These are phyloP conservation scores for Callyntrura guangdongensis DNA, from an alignment of 2,888 invertebrate genomes.

Conservation along the genomic window DNA sequence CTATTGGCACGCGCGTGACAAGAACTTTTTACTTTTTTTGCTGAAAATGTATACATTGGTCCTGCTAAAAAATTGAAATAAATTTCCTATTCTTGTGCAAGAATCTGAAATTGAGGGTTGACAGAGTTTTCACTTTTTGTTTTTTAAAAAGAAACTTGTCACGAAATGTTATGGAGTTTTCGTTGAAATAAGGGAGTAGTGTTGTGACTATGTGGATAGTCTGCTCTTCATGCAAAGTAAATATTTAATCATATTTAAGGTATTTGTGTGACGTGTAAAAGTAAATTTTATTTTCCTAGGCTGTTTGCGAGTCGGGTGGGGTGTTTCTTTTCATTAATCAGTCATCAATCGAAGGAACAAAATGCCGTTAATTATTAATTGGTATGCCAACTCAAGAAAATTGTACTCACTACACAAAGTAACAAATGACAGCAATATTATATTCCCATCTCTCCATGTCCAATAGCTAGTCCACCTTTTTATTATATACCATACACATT, in stretches of 20 bases:
- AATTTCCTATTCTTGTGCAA: neutral
- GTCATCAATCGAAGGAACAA: conserved; percentile 75
- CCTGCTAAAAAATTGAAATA: conserved; percentile 1
- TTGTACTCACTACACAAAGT: conserved; percentile 57
- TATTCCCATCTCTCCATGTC: conserved; percentile 8
- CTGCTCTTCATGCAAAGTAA: neutral
- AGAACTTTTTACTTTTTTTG: too few species aligned
- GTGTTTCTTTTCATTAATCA: conserved; percentile 79
- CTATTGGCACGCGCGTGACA: neutral
- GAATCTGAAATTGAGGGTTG: neutral
- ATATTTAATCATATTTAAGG: conserved; percentile 26
- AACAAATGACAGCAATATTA: conserved; percentile 71
- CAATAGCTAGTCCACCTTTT: conserved; percentile 14
- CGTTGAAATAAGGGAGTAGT: neutral
- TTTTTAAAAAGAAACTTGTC: conserved; percentile 44
- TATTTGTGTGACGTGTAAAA: neutral
- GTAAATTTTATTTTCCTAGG: conserved; percentile 29
- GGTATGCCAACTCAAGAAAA: conserved; percentile 54
- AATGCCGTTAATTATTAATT: conserved; percentile 69
- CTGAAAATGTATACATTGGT: neutral
- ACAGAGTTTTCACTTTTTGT: neutral
- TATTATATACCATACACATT: conserved; percentile 2
- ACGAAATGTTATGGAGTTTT: conserved; percentile 13
- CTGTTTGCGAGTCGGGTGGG: conserved; percentile 33
- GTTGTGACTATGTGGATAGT: neutral